A percentile compares a stretch with the other conserved stretches of the same genome.
These are phyloP conservation scores for Chaetodon trifascialis DNA, from an alignment of 2,113 vertebrate species.

Conservation along the genomic window DNA sequence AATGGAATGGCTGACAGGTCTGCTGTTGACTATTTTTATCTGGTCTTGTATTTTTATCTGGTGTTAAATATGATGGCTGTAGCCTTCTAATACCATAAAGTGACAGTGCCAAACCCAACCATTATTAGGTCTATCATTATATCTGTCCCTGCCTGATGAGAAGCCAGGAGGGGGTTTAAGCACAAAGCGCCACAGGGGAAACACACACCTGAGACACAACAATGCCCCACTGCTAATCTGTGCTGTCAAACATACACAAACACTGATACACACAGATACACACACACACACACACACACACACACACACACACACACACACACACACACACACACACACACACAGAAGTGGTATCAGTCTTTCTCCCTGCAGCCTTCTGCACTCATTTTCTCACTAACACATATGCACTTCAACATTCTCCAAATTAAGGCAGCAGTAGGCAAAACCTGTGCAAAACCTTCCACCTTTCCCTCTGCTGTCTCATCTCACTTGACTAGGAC, in stretches of 20 bases:
- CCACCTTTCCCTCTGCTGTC: too few species aligned
- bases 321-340: slow-evolving; percentile 41
- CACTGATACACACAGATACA: slow-evolving; percentile 33
- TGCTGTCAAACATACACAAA: slow-evolving; percentile 48
- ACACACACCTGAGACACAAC: slow-evolving; percentile 61
- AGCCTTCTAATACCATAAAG: slow-evolving; percentile 13
- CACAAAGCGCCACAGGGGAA: slow-evolving; percentile 52
- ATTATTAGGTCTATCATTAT: slow-evolving; percentile 50
- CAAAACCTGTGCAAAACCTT: too few species aligned
- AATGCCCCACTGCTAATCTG: slow-evolving; percentile 52
- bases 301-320: slow-evolving; percentile 18
- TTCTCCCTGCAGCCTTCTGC: slow-evolving; percentile 13
- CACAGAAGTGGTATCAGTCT: slow-evolving; percentile 15
- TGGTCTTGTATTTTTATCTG: background rate
- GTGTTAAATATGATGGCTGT: slow-evolving; percentile 11
- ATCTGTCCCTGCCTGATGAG: slow-evolving; percentile 49
- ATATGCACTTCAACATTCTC: background rate
- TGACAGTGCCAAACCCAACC: background rate
- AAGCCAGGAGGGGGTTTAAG: slow-evolving; percentile 21
- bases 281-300: slow-evolving; percentile 31
- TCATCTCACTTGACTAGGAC: background rate
- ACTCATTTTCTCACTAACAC: slow-evolving; percentile 29
- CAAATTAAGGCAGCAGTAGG: too few species aligned
- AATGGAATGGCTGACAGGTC: too few species aligned
- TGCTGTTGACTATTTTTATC: background rate